phyloP scores from a whole-genome alignment of 2,113 vertebrate genomes.

The Nyctereutes procyonoides region DNA sequence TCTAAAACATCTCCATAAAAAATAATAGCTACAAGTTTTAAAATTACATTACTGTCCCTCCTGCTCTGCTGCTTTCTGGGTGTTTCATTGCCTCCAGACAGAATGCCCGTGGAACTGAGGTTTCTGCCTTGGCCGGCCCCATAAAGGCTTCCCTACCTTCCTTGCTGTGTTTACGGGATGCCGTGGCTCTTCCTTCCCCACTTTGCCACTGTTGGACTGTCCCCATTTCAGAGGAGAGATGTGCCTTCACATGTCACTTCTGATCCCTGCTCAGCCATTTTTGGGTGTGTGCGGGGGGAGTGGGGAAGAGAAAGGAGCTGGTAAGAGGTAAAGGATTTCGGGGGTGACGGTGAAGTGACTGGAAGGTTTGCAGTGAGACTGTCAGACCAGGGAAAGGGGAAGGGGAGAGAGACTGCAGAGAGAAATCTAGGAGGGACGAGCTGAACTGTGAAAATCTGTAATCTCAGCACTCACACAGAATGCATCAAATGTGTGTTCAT shows the following conservation, averaged over 20 bases:
- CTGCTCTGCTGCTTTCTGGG: background rate
- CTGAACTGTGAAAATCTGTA: background rate
- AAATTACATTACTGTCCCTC: background rate
- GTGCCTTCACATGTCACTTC: background rate
- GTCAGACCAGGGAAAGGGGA: background rate
- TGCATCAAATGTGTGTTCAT: background rate
- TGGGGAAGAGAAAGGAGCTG: background rate
- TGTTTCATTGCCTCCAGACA: background rate
- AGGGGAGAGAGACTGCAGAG: background rate
- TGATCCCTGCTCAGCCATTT: background rate
- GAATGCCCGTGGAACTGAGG: background rate
- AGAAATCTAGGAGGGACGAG: background rate
- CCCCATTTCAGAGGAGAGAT: no score
- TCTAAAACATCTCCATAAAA: background rate
- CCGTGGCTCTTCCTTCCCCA: fast-evolving
- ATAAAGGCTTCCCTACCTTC: background rate
- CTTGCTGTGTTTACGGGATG: background rate
- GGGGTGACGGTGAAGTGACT: background rate
- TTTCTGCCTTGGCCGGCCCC: background rate
- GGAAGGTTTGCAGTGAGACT: background rate
- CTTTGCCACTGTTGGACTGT: background rate
- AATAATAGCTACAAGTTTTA: background rate
- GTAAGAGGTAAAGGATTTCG: background rate
- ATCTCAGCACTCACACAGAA: background rate
- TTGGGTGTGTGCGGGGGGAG: background rate